Base-by-base conservation (phyloP, 2,797 vertebrate species). In the Pipistrellus pygmaeus region DNA sequence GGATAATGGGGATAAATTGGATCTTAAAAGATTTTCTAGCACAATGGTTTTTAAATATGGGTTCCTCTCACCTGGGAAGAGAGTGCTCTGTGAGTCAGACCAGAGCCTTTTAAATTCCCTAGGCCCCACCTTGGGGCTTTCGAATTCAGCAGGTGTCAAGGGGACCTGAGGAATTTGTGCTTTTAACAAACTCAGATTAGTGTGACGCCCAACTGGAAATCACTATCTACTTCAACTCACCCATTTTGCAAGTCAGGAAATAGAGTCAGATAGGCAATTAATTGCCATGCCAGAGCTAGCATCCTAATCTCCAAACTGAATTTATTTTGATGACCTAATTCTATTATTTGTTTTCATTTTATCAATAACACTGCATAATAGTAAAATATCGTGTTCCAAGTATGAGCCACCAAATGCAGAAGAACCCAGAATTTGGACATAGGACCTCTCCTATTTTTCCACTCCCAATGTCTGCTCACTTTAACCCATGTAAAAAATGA, bases 271-370 rank as follows among this genome's bases (percentile, higher is more conserved):
- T 0, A 83, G 14, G 55, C 41, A 68, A 76, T 71, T 92, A 77
- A 71, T 41, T 53, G 5, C 25, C 72, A 48, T 57, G 60, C 32
- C 7, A 20, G 75, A 83, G 38, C 3, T 32, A 86, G 2, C 57
- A 88, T 30, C 88, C 41, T 68, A 62, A 90, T 66, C n/a, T 55
- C 27, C 41, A 81, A 15, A 38, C 35, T 32, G 76, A 55, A 48
- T 85, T 90, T 87, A 71, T 77, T 95, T 82, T 83, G 66, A 96
- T 87, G 41, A 81, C 35, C 23, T 27, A 93, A 57, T 80, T 15
- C n/a, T 90, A 41, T 53, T 55, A 62, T 23, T 75, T 81, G 55
- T 96, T 81, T 86, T 53, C 9, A 80, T 84, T 88, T 86, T 35
- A 88, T 78, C 69, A 95, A 13, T 9, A 84, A 32, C 12, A 83